phyloP scores from a whole-genome alignment of 1,140 invertebrate species.

The Magallana angulata region DNA sequence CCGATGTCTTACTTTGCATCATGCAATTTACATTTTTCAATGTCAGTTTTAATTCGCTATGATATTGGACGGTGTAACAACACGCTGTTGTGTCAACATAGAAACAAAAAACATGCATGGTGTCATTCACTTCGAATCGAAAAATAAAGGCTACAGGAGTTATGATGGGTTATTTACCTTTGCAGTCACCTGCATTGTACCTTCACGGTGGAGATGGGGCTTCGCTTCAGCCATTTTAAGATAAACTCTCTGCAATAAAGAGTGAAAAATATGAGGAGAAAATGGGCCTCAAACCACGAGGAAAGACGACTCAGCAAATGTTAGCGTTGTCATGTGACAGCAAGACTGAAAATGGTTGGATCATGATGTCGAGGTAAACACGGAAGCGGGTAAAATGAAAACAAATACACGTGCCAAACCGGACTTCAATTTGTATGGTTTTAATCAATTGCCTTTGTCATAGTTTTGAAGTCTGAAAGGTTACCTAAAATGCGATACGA shows the following conservation, averaged over 20 bases:
- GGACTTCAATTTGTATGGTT: too few species aligned
- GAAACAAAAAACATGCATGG: neutral
- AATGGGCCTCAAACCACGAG: slow-evolving; percentile 69
- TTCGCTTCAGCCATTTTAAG: slow-evolving; percentile 73
- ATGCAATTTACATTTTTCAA: too few species aligned
- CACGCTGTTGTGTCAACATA: neutral
- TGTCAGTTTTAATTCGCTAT: too few species aligned
- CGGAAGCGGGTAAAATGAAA: slow-evolving; percentile 72
- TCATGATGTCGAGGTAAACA: slow-evolving; percentile 60
- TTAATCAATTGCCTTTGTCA: too few species aligned
- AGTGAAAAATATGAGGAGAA: slow-evolving; percentile 59
- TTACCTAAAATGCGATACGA: too few species aligned
- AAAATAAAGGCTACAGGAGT: neutral
- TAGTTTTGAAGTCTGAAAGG: too few species aligned
- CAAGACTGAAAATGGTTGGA: slow-evolving; percentile 67
- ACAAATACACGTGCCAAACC: slow-evolving; percentile 49
- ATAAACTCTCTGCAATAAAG: slow-evolving; percentile 57
- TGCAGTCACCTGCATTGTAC: slow-evolving; percentile 77
- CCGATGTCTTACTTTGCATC: too few species aligned
- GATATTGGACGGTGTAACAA: neutral
- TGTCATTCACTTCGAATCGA: neutral
- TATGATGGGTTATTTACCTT: slow-evolving; percentile 69
- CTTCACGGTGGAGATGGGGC: slow-evolving; percentile 71
- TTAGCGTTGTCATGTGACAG: slow-evolving; percentile 74
- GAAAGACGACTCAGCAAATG: slow-evolving; percentile 60